A percentile compares a stretch with the other conserved stretches of the same genome.
Conservation (phyloP, 2,113 vertebrate species). For the Circaetus gallicus region DNA sequence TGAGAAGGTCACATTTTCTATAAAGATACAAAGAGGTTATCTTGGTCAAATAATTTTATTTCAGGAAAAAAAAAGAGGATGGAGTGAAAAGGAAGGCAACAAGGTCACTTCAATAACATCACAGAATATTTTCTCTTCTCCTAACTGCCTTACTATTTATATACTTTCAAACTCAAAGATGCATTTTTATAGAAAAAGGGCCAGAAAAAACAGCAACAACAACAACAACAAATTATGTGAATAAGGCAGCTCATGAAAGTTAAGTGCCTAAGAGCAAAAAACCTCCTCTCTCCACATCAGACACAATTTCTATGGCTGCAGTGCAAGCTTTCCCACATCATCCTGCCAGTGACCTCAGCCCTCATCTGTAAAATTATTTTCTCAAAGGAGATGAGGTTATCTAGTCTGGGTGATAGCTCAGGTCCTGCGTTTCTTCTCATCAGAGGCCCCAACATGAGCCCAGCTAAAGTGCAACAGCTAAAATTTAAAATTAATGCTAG, state of each 20-base stretch:
- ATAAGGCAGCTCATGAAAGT: background rate
- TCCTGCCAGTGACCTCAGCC: background rate
- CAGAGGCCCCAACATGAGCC: background rate
- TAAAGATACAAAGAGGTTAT: constrained; percentile 7
- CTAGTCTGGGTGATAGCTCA: background rate
- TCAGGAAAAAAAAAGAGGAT: background rate
- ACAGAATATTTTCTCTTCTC: background rate
- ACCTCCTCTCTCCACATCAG: background rate
- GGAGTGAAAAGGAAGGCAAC: background rate
- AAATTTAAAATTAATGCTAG: background rate
- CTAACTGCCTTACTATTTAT: background rate
- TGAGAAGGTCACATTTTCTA: constrained; percentile 30
- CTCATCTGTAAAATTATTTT: background rate
- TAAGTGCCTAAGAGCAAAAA: background rate
- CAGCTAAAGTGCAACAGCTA: background rate
- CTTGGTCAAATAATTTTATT: constrained; percentile 33
- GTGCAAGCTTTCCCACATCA: background rate
- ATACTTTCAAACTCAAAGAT: background rate
- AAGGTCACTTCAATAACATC: constrained; percentile 49
- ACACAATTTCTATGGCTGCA: background rate
- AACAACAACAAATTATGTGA: background rate
- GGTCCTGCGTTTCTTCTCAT: background rate
- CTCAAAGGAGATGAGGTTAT: background rate
- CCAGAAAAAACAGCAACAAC: background rate
- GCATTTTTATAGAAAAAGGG: background rate